Percentiles rank a stretch among this genome's conserved stretches.
Conservation (phyloP, 2,797 vertebrate genomes). For the Catostomus latipinnis region DNA sequence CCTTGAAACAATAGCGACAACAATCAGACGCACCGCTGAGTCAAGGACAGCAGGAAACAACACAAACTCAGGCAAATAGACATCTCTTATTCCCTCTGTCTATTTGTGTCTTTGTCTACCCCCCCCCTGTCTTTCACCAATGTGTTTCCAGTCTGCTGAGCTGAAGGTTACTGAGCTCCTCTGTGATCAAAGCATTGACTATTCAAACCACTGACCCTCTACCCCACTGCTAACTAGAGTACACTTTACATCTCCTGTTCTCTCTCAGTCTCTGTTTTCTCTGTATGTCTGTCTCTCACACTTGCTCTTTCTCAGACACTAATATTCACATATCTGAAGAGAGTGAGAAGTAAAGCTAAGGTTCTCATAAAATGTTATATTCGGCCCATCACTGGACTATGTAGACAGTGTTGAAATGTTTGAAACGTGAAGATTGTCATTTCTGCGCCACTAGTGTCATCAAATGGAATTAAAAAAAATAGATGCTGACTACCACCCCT, state of each 20-base stretch:
- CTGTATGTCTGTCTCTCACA: neutral
- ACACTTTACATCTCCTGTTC: conserved; percentile 32
- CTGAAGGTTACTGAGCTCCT: conserved; percentile 42
- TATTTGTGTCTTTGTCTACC: conserved; percentile 22
- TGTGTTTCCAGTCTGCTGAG: conserved; percentile 45
- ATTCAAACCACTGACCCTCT: conserved; percentile 41
- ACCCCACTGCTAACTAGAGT: conserved; percentile 17
- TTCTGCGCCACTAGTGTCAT: too few relatives aligned
- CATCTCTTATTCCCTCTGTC: conserved; percentile 14
- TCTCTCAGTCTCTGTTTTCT: conserved; percentile 18
- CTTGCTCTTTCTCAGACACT: neutral
- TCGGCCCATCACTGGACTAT: neutral
- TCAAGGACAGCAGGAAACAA: conserved; percentile 25
- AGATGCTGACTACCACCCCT: too few relatives aligned
- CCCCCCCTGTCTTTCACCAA: conserved; percentile 16
- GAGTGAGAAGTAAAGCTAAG: neutral
- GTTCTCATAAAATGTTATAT: too few relatives aligned
- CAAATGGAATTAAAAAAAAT: too few relatives aligned
- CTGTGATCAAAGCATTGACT: conserved; percentile 44
- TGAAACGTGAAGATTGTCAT: too few relatives aligned
- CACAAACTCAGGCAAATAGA: conserved; percentile 15
- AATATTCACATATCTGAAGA: conserved; percentile 13
- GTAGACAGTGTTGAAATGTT: neutral
- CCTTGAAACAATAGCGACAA: conserved; percentile 24
- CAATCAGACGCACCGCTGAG: conserved; percentile 3